Percentiles rank a stretch among this genome's conserved stretches.
These are phyloP conservation scores for Busseola fusca DNA, from an alignment of 2,888 invertebrate species.

Conservation along the genomic window DNA sequence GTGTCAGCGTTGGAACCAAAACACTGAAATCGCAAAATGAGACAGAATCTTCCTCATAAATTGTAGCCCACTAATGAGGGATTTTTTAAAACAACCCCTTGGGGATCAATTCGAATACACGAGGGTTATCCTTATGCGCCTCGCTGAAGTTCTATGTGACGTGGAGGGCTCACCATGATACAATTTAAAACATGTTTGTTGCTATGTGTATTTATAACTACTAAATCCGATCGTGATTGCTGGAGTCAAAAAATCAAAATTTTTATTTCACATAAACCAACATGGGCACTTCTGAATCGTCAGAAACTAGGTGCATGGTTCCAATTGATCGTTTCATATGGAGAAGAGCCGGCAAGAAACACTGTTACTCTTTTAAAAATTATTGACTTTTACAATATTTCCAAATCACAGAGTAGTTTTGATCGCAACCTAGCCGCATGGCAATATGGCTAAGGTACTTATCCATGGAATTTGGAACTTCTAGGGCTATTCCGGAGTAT, in stretches of 20 bases:
- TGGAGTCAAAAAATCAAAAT: no score
- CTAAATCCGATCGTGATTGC: neutral
- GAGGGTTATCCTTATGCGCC: slow-evolving; percentile 7
- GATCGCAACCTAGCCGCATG: neutral
- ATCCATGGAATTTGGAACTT: neutral
- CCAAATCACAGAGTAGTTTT: neutral
- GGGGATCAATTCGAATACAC: slow-evolving; percentile 11
- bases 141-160: neutral
- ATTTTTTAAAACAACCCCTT: slow-evolving; percentile 37
- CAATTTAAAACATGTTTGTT: neutral
- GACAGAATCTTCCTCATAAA: slow-evolving; percentile 4
- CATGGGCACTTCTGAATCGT: no score
- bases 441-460: no score
- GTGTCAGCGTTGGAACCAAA: neutral
- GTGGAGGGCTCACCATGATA: neutral
- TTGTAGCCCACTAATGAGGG: slow-evolving; percentile 17
- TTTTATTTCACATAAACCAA: no score
- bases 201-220: neutral
- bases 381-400: no score
- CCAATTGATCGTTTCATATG: no score
- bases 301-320: no score
- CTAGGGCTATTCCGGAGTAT: neutral
- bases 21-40: slow-evolving; percentile 11
- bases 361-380: no score
- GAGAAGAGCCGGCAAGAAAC: no score